A percentile compares a stretch with the other conserved stretches of the same genome.
Conservation (phyloP, 2,113 vertebrate species). For the Dipodomys stephensi region DNA sequence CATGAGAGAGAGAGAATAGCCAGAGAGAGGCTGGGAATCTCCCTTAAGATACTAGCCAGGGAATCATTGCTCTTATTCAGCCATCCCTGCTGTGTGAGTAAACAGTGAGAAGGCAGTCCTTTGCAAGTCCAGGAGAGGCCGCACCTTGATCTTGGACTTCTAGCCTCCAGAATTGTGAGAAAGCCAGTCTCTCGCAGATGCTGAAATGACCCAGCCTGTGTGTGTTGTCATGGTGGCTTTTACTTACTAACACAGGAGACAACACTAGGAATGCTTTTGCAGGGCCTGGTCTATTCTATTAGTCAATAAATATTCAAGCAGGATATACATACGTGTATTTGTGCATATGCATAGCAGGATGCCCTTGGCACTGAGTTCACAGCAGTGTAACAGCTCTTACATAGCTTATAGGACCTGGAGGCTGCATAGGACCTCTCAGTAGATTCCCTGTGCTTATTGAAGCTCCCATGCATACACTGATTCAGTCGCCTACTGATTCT, state of each 20-base stretch:
- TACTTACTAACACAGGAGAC: neutral
- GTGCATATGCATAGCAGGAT: neutral
- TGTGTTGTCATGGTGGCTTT: neutral
- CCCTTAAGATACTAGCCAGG: neutral
- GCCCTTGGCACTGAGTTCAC: neutral
- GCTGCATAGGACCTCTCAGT: neutral
- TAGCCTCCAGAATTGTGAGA: neutral
- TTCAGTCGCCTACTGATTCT: neutral
- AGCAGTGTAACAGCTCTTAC: neutral
- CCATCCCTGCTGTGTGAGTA: neutral
- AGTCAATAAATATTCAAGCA: neutral
- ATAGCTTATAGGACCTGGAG: neutral
- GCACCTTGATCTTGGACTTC: neutral
- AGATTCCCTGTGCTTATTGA: neutral
- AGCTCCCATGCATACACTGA: neutral
- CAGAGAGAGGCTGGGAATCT: neutral
- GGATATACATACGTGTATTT: neutral
- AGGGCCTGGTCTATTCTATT: neutral
- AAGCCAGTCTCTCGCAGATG: neutral
- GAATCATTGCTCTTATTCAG: neutral
- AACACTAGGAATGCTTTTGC: neutral
- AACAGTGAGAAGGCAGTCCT: neutral
- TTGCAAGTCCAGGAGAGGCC: neutral
- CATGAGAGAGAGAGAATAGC: neutral
- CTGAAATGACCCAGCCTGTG: neutral